Conservation (phyloP, 2,888 invertebrate species). For the Allolobophora icterica region DNA sequence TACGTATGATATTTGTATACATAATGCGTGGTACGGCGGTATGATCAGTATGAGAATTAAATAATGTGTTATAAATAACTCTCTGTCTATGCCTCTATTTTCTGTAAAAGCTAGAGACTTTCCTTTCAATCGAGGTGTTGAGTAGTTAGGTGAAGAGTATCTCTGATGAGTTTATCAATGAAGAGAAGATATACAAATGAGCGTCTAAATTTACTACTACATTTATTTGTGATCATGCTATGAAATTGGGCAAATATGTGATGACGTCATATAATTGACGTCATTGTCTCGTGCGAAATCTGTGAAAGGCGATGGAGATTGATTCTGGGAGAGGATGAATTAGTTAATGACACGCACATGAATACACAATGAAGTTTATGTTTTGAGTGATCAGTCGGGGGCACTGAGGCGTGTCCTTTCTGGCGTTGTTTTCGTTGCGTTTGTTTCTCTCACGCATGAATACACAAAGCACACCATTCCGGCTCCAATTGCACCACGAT, state of each 20-base stretch:
- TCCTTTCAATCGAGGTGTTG: no score
- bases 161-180: no score
- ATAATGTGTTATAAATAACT: no score
- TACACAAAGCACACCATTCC: background rate
- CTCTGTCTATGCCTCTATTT: no score
- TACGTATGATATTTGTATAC: no score
- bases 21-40: no score
- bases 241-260: background rate
- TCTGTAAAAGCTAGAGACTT: no score
- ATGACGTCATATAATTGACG: background rate
- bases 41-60: no score
- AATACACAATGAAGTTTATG: conserved; percentile 10
- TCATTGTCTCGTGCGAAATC: background rate
- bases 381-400: background rate
- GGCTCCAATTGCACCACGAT: background rate
- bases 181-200: no score
- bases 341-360: background rate
- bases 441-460: background rate
- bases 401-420: background rate
- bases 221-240: background rate
- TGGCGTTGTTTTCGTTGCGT: background rate
- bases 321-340: no score
- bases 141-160: no score
- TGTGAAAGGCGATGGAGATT: background rate
- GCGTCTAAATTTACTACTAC: no score